A percentile compares a stretch with the other conserved stretches of the same genome.
Conservation (phyloP, 2,797 vertebrate species). For the Anabacerthia variegaticeps region DNA sequence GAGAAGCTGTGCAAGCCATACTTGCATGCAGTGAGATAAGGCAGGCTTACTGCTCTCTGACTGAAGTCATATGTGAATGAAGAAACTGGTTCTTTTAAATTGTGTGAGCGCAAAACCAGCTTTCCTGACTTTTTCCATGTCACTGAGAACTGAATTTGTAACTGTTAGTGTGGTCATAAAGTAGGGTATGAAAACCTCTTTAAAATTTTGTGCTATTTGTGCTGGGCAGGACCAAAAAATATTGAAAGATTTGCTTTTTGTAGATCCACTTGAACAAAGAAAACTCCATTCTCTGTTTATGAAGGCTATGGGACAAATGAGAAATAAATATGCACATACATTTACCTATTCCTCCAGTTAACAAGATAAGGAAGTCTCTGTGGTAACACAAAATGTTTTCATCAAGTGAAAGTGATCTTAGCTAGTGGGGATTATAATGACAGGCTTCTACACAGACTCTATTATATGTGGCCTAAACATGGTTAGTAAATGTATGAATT, state of each 20-base stretch:
- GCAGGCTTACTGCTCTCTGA: not conserved
- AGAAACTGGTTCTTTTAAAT: not conserved
- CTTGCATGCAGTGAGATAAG: not conserved
- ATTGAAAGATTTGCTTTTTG: not conserved
- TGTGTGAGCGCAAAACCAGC: not conserved
- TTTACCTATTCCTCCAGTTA: not conserved
- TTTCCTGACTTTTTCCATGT: not conserved
- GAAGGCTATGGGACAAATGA: not conserved
- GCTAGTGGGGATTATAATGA: not conserved
- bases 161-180: not conserved
- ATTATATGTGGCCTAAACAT: not conserved
- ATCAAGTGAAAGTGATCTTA: not conserved
- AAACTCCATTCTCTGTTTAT: not conserved
- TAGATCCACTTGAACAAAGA: not conserved
- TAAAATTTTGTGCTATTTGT: not conserved
- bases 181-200: not conserved
- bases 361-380: not conserved
- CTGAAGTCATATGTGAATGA: fast-evolving
- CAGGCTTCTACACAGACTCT: not conserved
- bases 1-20: not conserved
- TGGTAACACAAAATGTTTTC: conserved; percentile 9
- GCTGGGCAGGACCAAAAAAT: not conserved
- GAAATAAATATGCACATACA: not conserved
- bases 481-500: not conserved
- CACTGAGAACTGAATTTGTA: not conserved